These are phyloP conservation scores for Idaea dimidiata DNA, from an alignment of 2,888 invertebrate genomes.

Conservation along the genomic window DNA sequence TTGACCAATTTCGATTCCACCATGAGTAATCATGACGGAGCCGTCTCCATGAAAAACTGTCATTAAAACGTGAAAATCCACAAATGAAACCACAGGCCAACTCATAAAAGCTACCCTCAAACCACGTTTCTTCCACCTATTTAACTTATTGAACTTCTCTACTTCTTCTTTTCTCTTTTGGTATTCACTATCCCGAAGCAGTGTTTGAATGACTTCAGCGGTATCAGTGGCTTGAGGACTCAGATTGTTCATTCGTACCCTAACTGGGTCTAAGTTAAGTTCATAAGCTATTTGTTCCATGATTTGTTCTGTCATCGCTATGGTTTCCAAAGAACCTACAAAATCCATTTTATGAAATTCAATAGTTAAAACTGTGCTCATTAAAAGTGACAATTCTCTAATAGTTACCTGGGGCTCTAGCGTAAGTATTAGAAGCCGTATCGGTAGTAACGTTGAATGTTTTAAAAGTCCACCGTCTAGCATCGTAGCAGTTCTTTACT, in stretches of 20 bases:
- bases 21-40: slow-evolving; percentile 82
- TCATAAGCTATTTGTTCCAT: slow-evolving; percentile 84
- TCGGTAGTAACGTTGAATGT: slow-evolving; percentile 81
- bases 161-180: slow-evolving; percentile 76
- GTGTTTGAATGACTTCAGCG: slow-evolving; percentile 44
- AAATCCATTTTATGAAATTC: slow-evolving; percentile 6
- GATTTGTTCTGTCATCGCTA: slow-evolving; percentile 82
- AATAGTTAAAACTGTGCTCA: neutral
- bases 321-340: slow-evolving; percentile 82
- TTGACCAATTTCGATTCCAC: slow-evolving; percentile 65
- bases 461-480: slow-evolving; percentile 59
- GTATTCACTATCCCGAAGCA: slow-evolving; percentile 71
- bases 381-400: neutral
- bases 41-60: slow-evolving; percentile 86
- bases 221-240: slow-evolving; percentile 65
- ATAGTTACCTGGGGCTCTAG: slow-evolving; percentile 84
- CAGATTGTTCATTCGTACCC: slow-evolving; percentile 65
- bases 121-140: slow-evolving; percentile 90
- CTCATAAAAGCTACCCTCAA: slow-evolving; percentile 85
- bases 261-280: slow-evolving; percentile 77
- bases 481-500: slow-evolving; percentile 83
- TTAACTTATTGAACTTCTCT: slow-evolving; percentile 82
- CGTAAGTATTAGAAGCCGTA: slow-evolving; percentile 82
- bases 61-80: slow-evolving; percentile 81
- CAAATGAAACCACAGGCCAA: slow-evolving; percentile 78